These are phyloP conservation scores for Nebria brevicollis DNA, from an alignment of 2,888 invertebrate genomes.

Conservation along the genomic window DNA sequence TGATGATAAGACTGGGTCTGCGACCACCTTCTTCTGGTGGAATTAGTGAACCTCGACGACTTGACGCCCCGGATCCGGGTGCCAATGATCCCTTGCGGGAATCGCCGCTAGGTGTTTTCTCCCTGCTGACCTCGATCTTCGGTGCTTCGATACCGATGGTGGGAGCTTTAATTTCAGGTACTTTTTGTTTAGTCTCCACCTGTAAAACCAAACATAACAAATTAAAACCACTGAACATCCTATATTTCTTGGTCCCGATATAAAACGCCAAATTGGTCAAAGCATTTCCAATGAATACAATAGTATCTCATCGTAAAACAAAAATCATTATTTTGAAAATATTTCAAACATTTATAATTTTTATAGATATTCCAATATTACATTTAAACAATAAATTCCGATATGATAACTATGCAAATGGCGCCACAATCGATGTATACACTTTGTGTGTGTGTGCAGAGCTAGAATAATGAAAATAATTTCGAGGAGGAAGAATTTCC, in stretches of 20 bases:
- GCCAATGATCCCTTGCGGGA: slow-evolving; percentile 73
- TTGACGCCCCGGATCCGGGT: slow-evolving; percentile 68
- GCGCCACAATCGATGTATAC: background rate
- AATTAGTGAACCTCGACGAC: slow-evolving; percentile 86
- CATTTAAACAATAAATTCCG: too few species aligned
- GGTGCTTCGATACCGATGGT: slow-evolving; percentile 74
- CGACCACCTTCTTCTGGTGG: slow-evolving; percentile 89
- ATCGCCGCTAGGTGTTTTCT: slow-evolving; percentile 75
- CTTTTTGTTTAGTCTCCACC: slow-evolving; percentile 50
- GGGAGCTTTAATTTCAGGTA: slow-evolving; percentile 64
- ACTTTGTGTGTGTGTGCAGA: background rate
- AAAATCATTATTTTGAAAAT: too few species aligned
- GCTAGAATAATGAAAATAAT: background rate
- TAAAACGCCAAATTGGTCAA: too few species aligned
- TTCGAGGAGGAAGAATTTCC: background rate
- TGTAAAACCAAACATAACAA: slow-evolving; percentile 18
- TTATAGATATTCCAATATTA: too few species aligned
- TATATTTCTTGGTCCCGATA: too few species aligned
- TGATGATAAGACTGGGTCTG: slow-evolving; percentile 89
- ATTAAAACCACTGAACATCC: too few species aligned
- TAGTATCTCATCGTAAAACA: too few species aligned
- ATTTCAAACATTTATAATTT: too few species aligned
- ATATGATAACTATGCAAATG: background rate
- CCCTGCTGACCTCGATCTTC: slow-evolving; percentile 87
- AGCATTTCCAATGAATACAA: too few species aligned